Base-by-base conservation (phyloP, 35 echinoderm and acorn worm species). In the Stichopus chloronotus region DNA sequence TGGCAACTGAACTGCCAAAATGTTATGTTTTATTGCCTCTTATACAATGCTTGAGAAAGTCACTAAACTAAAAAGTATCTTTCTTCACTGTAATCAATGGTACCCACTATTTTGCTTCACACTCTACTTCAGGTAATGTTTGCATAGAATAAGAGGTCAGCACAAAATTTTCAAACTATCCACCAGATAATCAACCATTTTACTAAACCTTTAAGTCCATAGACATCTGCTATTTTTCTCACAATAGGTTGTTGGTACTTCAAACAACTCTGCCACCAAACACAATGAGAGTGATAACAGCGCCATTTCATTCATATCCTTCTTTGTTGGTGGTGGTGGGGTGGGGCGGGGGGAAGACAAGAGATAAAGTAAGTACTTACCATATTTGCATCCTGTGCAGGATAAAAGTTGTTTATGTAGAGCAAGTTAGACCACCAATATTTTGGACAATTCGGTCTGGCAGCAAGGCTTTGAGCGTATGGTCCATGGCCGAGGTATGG, bases 371-470 rank as follows among this genome's bases (percentile, higher is more conserved):
- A 6, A 14, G 16, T 8, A 43, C 79, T 82, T 7, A 82, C 79
- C 79, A 82, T 82, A 8, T 24, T 82, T 0, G 6, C 56, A 24
- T 92, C 86, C 5, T 59, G 22, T 53, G 55, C 43, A 21, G 92
- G 91, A 53, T 92, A 92, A 78, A 92, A 84, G 77, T 92, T 92
- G 78, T 92, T 92, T 55, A 92, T 92, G 55, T 92, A 92, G n/a
- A 92, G 78, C 9, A 92, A 19, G 25, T 92, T 92, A 2, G 91
- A 58, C 91, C 91, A 92, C 91, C 91, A 92, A 79, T 92, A 92
- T 25, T 92, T 85, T 23, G 77, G 76, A 63, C 91, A 92, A 63
- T 14, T 19, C 13, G 91, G 13, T 7, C 25, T 43, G 43, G 68
- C 13, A 0, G 22, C 52, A 9, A 25, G 7, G n/a, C 20, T 52